phyloP scores from a whole-genome alignment of 2,888 invertebrate genomes.

The Sinhomidia bicolor region DNA sequence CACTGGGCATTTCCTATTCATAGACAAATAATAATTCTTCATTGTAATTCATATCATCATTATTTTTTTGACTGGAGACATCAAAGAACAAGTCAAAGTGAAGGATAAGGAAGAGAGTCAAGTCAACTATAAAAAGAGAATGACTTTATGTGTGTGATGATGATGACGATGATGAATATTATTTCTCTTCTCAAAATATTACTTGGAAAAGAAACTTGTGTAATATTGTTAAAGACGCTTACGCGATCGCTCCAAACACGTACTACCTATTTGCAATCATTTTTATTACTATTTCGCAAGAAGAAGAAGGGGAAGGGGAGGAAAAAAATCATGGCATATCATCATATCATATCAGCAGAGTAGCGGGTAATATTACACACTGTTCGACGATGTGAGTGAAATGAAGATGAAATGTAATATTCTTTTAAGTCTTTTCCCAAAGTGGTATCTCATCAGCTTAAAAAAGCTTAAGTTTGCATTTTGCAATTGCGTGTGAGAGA shows the following conservation, averaged over 20 bases:
- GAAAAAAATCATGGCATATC: background rate
- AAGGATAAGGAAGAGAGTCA: background rate
- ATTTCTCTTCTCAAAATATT: background rate
- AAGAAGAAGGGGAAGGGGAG: too few relatives aligned
- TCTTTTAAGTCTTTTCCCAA: constrained; percentile 3
- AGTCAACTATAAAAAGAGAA: background rate
- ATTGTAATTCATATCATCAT: constrained; percentile 17
- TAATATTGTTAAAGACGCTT: background rate
- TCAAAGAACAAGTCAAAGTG: background rate
- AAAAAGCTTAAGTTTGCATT: constrained; percentile 59
- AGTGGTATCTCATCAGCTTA: constrained; percentile 59
- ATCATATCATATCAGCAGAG: background rate
- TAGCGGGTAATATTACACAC: background rate
- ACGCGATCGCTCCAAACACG: background rate
- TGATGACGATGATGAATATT: too few relatives aligned
- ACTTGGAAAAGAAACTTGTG: constrained; percentile 2
- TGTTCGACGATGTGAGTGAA: background rate
- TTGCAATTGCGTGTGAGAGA: constrained; percentile 31
- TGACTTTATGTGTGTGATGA: background rate
- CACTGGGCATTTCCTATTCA: background rate
- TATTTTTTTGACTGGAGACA: background rate
- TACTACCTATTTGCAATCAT: background rate
- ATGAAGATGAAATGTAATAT: constrained; percentile 33
- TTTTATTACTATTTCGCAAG: background rate
- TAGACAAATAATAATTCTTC: constrained; percentile 12